Evolutionary conservation across 2,113 vertebrate species (phyloP).

Genomic region (Gallinago media): DNA sequence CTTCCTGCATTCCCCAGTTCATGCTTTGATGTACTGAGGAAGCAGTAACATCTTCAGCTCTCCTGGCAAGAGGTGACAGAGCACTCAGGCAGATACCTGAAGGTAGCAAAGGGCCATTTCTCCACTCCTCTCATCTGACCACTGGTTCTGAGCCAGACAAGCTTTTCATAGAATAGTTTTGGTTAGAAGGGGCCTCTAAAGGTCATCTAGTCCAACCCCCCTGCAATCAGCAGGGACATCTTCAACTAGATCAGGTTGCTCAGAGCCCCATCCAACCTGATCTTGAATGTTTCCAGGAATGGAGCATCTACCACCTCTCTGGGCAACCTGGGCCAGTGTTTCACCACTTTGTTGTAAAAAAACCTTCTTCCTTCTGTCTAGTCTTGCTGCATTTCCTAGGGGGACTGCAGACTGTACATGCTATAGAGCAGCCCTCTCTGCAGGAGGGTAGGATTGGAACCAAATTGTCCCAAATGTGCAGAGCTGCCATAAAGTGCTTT

Average conservation of each 20-base stretch:
- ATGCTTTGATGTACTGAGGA: background rate
- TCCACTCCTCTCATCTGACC: background rate
- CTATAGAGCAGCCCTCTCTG: background rate
- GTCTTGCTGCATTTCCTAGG: accelerated
- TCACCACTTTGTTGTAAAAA: background rate
- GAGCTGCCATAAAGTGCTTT: background rate
- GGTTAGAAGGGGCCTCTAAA: background rate
- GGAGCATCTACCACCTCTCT: background rate
- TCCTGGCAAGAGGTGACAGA: background rate
- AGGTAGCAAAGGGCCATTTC: background rate
- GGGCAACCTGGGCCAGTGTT: background rate
- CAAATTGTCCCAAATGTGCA: background rate
- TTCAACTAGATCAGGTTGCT: background rate
- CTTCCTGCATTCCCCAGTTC: background rate
- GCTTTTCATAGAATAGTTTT: background rate
- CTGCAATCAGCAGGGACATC: background rate
- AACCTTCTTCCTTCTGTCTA: background rate
- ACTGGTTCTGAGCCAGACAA: background rate
- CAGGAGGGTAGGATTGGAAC: background rate
- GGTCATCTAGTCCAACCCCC: background rate
- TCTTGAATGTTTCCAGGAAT: background rate
- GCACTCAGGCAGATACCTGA: background rate
- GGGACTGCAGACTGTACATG: accelerated
- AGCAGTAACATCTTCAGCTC: background rate
- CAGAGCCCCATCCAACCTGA: background rate